These are phyloP conservation scores for Perca schrenkii DNA, from an alignment of 2,113 vertebrate genomes.

Conservation along the genomic window DNA sequence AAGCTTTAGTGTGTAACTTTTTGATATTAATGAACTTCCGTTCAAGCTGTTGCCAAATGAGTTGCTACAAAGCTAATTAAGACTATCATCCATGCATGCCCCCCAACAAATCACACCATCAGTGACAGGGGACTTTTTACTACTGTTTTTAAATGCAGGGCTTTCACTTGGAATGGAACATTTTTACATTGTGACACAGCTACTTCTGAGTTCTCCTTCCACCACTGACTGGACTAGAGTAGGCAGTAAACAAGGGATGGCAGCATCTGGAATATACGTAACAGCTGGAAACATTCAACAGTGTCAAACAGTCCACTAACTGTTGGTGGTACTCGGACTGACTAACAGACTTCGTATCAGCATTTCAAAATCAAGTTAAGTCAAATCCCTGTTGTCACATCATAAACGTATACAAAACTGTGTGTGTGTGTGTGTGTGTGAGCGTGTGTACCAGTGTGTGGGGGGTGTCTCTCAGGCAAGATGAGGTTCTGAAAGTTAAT, in stretches of 20 bases:
- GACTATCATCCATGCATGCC: no score
- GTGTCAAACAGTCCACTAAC: background rate
- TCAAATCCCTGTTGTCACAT: constrained; percentile 11
- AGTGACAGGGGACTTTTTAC: no score
- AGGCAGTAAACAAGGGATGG: background rate
- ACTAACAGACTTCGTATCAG: background rate
- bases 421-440: constrained; percentile 8
- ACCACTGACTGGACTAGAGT: background rate
- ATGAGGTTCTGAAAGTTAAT: constrained; percentile 99
- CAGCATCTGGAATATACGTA: background rate
- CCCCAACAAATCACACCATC: no score
- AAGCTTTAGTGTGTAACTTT: no score
- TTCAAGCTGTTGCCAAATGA: no score
- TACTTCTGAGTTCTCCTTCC: background rate
- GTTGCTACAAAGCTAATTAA: no score
- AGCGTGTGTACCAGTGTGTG: constrained; percentile 91
- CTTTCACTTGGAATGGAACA: background rate
- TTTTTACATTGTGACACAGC: background rate
- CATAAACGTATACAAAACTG: background rate
- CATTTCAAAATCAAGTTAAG: constrained; percentile 4
- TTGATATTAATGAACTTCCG: no score
- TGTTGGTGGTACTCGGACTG: background rate
- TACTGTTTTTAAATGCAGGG: background rate
- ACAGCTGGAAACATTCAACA: background rate
- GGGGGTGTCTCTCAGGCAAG: constrained; percentile 96